Percentiles rank a stretch among this genome's conserved stretches.
These are phyloP conservation scores for Acromyrmex charruanus DNA, from an alignment of 1,140 invertebrate species.

Conservation along the genomic window DNA sequence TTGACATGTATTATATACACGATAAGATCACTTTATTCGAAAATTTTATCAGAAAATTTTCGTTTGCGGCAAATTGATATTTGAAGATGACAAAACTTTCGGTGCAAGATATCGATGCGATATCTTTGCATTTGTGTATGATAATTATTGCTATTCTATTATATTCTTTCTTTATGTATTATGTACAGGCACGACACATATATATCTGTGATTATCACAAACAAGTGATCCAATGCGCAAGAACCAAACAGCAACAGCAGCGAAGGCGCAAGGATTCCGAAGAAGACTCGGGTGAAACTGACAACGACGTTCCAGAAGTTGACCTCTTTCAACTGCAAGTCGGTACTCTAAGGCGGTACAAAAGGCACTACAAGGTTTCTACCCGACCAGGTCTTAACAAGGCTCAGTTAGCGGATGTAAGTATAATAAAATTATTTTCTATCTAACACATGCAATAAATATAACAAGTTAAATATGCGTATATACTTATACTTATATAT, in stretches of 20 bases:
- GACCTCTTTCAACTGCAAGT: slow-evolving; percentile 97
- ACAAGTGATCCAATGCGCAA: slow-evolving; percentile 96
- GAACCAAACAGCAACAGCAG: slow-evolving; percentile 90
- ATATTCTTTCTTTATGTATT: not conserved
- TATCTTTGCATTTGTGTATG: not conserved
- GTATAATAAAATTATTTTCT: slow-evolving; percentile 80
- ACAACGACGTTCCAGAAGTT: slow-evolving; percentile 96
- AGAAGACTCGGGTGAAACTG: slow-evolving; percentile 95
- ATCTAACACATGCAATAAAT: not conserved
- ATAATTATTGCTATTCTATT: not conserved
- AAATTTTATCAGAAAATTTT: slow-evolving; percentile 1
- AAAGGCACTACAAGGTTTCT: slow-evolving; percentile 96
- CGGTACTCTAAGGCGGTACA: slow-evolving; percentile 96
- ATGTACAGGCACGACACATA: slow-evolving; percentile 93
- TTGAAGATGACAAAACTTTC: not conserved
- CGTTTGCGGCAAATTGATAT: not conserved
- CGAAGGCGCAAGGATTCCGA: slow-evolving; percentile 96
- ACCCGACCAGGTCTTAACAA: slow-evolving; percentile 97
- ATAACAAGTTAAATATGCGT: not conserved
- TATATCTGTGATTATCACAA: slow-evolving; percentile 99
- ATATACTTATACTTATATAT: not conserved
- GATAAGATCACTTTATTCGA: not conserved
- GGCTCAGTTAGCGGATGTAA: slow-evolving; percentile 97
- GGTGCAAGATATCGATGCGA: not conserved
- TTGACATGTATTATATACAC: too few relatives aligned